A percentile compares a stretch with the other conserved stretches of the same genome.
These are phyloP conservation scores for Drosophila prostipennis DNA, from an alignment of 2,888 invertebrate genomes.

Conservation along the genomic window DNA sequence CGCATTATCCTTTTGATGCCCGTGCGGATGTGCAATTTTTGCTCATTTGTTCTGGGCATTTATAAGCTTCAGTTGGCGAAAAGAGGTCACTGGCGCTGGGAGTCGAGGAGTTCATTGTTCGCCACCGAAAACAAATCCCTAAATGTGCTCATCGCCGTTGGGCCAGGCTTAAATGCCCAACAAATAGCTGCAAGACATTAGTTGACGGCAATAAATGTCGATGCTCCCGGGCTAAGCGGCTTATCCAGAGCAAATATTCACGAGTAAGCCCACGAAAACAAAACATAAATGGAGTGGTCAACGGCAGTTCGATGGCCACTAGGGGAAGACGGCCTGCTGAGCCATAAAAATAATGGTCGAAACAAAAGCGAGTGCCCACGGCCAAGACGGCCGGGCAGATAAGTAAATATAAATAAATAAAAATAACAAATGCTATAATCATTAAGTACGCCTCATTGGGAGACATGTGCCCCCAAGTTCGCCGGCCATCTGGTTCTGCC, in stretches of 20 bases:
- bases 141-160: constrained; percentile 11
- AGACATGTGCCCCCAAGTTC: constrained; percentile 36
- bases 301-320: constrained; percentile 9
- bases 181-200: constrained; percentile 61
- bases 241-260: constrained; percentile 56
- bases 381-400: constrained; percentile 47
- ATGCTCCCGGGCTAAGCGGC: constrained; percentile 57
- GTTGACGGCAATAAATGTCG: constrained; percentile 57
- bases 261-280: constrained; percentile 35
- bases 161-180: constrained; percentile 52
- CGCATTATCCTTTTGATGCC: constrained; percentile 49
- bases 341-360: constrained; percentile 57
- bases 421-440: constrained; percentile 72
- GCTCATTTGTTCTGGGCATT: constrained; percentile 59
- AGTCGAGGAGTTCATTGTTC: constrained; percentile 51
- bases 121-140: constrained; percentile 18
- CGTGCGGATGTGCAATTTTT: constrained; percentile 62
- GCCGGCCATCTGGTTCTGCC: constrained; percentile 24
- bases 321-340: constrained; percentile 21
- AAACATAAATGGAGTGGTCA: constrained; percentile 44
- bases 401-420: constrained; percentile 68
- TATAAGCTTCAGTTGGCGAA: constrained; percentile 21
- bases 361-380: constrained; percentile 44
- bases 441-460: constrained; percentile 69
- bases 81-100: constrained; percentile 37